These are phyloP conservation scores for Leptura quadrifasciata DNA, from an alignment of 2,888 invertebrate species.

Conservation along the genomic window DNA sequence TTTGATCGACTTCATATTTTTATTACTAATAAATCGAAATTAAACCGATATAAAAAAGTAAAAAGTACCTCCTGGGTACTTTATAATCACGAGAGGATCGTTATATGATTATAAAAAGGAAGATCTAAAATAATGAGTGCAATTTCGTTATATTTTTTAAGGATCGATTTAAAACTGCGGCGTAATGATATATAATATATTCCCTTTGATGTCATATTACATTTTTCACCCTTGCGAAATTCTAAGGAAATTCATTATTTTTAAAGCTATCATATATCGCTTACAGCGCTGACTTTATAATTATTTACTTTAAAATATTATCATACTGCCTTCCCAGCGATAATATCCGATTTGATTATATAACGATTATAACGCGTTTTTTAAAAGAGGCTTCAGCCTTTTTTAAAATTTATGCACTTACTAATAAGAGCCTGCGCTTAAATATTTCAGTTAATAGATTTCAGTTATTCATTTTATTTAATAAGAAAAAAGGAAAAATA, in stretches of 20 bases:
- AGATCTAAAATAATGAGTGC: constrained; percentile 51
- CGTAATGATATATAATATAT: constrained; percentile 61
- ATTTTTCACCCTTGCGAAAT: constrained; percentile 59
- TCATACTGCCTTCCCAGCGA: constrained; percentile 62
- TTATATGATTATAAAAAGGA: constrained; percentile 27
- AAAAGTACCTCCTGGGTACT: not conserved
- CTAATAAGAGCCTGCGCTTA: not conserved
- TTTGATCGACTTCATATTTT: not conserved
- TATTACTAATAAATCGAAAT: not conserved
- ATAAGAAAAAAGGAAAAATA: too few species aligned
- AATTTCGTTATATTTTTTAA: constrained; percentile 41
- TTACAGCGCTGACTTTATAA: constrained; percentile 58
- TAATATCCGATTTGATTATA: constrained; percentile 30
- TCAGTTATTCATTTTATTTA: too few species aligned
- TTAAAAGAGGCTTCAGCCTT: not conserved
- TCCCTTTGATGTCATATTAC: constrained; percentile 66
- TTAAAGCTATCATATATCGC: constrained; percentile 58
- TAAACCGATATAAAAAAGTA: not conserved
- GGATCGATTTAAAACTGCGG: constrained; percentile 46
- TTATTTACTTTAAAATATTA: constrained; percentile 63
- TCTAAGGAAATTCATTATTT: constrained; percentile 64
- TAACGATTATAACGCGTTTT: constrained; percentile 1
- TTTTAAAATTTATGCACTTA: not conserved
- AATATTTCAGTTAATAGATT: not conserved
- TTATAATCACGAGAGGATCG: not conserved